Percentiles rank a stretch among this genome's conserved stretches.
phyloP scores from a whole-genome alignment of 2,888 invertebrate species.

The Auanema freiburgensis region DNA sequence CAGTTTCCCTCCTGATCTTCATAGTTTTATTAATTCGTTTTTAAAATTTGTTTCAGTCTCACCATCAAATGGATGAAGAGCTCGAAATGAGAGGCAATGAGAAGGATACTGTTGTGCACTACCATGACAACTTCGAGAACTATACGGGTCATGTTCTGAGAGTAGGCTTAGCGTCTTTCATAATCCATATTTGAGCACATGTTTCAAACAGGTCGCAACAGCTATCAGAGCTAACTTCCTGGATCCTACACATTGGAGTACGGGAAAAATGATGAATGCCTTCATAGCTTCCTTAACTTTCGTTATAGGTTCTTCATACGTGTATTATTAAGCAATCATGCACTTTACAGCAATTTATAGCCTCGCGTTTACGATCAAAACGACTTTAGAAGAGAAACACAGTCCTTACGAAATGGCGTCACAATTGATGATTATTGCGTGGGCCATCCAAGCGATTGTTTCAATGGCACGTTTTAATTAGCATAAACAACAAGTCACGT shows the following conservation, averaged over 20 bases:
- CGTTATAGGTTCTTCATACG: slow-evolving; percentile 4
- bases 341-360: slow-evolving; percentile 28
- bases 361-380: slow-evolving; percentile 28
- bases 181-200: too few species aligned
- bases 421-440: slow-evolving; percentile 33
- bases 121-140: slow-evolving; percentile 23
- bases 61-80: neutral
- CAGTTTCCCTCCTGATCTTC: too few species aligned
- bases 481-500: neutral
- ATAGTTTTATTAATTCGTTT: too few species aligned
- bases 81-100: neutral
- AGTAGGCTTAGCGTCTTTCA: slow-evolving; percentile 1
- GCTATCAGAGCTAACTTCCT: slow-evolving; percentile 18
- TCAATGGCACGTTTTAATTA: slow-evolving; percentile 23
- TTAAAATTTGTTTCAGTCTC: too few species aligned
- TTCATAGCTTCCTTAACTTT: slow-evolving; percentile 3
- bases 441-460: slow-evolving; percentile 37
- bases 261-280: slow-evolving; percentile 15
- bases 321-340: neutral
- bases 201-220: slow-evolving; percentile 18
- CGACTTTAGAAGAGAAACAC: slow-evolving; percentile 30
- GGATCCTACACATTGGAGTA: slow-evolving; percentile 15
- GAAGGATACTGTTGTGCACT: slow-evolving; percentile 1
- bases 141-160: slow-evolving; percentile 17
- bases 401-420: slow-evolving; percentile 31